Percentiles rank a stretch among this genome's conserved stretches.
Evolutionary conservation across 2,113 vertebrate genomes (phyloP).

Genomic region (Aegithalos caudatus): DNA sequence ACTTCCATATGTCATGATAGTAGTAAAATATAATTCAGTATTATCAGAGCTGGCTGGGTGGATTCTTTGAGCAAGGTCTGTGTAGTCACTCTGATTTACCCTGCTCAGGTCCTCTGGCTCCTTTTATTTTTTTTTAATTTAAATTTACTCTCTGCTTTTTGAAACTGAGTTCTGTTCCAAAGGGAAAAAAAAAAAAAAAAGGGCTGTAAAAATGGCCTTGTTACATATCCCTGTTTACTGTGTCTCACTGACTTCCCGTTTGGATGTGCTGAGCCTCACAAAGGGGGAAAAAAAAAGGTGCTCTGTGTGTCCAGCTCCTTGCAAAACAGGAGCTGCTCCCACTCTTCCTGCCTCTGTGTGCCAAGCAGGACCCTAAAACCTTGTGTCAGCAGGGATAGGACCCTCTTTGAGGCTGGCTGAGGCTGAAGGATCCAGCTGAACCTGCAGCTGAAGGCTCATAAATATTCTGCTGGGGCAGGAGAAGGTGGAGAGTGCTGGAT

Average conservation of each 20-base stretch:
- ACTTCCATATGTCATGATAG: neutral
- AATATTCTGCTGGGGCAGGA: neutral
- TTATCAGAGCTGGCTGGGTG: neutral
- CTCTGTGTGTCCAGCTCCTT: neutral
- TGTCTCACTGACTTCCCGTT: slow-evolving; percentile 51
- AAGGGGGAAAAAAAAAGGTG: slow-evolving; percentile 1
- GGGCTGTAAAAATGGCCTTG: neutral
- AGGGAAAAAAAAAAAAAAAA: neutral
- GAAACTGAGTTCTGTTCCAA: neutral
- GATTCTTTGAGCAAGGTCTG: neutral
- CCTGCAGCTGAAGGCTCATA: neutral
- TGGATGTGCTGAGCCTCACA: slow-evolving; percentile 31
- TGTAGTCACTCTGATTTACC: neutral
- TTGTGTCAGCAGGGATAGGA: accelerated
- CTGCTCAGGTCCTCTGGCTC: neutral
- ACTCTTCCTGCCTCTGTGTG: neutral
- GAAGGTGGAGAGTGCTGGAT: neutral
- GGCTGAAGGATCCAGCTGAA: neutral
- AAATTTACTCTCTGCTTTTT: neutral
- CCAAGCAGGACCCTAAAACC: neutral
- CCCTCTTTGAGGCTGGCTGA: neutral
- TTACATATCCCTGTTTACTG: slow-evolving; percentile 34
- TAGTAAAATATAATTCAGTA: neutral
- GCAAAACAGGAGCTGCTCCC: neutral
- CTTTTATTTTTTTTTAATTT: neutral